Conservation (phyloP, 2,113 vertebrate genomes). For the Sylvilagus bachmani region DNA sequence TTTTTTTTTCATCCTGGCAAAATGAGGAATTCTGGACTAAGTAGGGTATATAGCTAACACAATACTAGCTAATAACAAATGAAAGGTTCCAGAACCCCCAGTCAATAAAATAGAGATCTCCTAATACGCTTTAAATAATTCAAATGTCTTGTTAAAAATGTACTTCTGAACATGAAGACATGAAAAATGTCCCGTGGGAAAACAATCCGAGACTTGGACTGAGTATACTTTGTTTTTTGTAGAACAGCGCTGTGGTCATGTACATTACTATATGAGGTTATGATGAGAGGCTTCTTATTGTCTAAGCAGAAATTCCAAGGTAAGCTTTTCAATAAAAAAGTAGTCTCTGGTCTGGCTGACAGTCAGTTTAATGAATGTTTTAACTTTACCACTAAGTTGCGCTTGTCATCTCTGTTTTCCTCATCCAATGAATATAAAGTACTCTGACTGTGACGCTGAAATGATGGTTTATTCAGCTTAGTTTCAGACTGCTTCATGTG, state of each 20-base stretch:
- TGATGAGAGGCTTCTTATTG: background rate
- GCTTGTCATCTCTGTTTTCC: background rate
- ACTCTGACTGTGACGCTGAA: background rate
- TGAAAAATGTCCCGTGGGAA: background rate
- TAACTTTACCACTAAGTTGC: constrained; percentile 11
- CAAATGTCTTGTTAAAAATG: constrained; percentile 20
- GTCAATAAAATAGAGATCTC: constrained; percentile 30
- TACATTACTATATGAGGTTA: background rate
- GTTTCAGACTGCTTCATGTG: background rate
- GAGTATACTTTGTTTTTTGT: background rate
- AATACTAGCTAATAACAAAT: constrained; percentile 6
- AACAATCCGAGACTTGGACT: background rate
- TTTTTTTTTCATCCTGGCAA: background rate
- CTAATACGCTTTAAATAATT: constrained; percentile 20
- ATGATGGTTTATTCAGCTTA: background rate
- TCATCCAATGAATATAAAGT: background rate
- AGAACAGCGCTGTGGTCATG: background rate
- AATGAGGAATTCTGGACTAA: constrained; percentile 25
- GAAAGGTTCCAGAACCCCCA: background rate
- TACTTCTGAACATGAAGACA: constrained; percentile 19
- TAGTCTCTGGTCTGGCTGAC: background rate
- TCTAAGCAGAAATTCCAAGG: background rate
- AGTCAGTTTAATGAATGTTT: background rate
- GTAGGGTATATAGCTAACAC: background rate
- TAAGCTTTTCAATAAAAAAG: background rate